Evolutionary conservation across 2,888 invertebrate species (phyloP), one percentile per base, ranked within the genome.

Genomic region (Labia minor): DNA sequence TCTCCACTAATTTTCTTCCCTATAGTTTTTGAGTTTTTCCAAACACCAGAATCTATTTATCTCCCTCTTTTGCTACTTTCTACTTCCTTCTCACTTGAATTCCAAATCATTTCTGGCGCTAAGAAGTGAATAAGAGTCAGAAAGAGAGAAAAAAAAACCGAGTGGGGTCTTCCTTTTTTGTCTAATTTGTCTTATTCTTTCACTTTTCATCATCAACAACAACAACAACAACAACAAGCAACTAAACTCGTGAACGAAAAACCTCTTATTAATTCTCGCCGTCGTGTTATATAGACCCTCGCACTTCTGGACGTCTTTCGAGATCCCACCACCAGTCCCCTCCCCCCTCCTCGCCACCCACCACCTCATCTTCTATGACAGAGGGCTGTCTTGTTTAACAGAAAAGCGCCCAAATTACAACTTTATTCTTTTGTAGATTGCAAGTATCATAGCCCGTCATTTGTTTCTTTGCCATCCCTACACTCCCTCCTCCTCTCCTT

Each of bases 141-240:
- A 16, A 14, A 16, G 16, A 16, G 14, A 14, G n/a, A 16, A 49
- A 49, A 11, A 16, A 49, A 14, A 49, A n/a, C 6, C n/a, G 16
- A 16, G 49, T 11, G 49, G 49, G 49, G 14, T 4, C 2, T 16
- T 49, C 16, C 11, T 49, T 49, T 49, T 49, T 49, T 49, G 49
- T 49, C 49, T 49, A 49, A 49, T 49, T 49, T 49, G 49, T 49
- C 49, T 49, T 49, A 49, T 49, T 49, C 49, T 49, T 49, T 49
- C 49, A 49, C 49, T 49, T 49, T 49, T 49, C 49, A 49, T 49
- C 49, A 49, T 49, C 49, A 49, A 49, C 49, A n/a, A 49, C 49
- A 49, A 49, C 49, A 49, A 49, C 49, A 49, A 49, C 49, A 49
- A 49, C 49, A 49, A 49, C 49, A 49, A 49, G 26, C 49, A 49